Evolutionary conservation across 2,888 invertebrate genomes (phyloP).

Genomic region (Pantelozetes paolii): DNA sequence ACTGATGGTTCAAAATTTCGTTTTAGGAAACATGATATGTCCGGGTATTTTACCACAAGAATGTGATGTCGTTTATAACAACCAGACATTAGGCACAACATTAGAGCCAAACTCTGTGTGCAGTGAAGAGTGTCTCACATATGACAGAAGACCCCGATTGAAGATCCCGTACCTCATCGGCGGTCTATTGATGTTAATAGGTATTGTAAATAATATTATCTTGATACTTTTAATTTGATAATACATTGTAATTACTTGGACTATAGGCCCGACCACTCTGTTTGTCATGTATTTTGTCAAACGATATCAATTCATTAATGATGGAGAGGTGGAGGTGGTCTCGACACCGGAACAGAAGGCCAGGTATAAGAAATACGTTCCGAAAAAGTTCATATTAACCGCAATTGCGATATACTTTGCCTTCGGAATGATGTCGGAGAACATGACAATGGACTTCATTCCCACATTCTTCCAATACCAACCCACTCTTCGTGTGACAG

Average conservation of each 20-base stretch:
- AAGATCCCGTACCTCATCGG: neutral
- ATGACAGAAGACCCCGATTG: neutral
- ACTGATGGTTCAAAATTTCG: conserved; percentile 26
- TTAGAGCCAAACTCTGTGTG: neutral
- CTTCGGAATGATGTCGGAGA: conserved; percentile 19
- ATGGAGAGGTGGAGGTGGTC: neutral
- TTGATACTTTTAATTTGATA: neutral
- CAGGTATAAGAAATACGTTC: neutral
- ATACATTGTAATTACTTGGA: too few species aligned
- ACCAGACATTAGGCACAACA: neutral
- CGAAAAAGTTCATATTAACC: neutral
- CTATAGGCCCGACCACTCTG: neutral
- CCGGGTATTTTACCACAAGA: neutral
- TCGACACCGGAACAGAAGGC: neutral
- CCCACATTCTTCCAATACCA: conserved; percentile 29
- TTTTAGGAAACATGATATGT: conserved; percentile 24
- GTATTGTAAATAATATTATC: neutral
- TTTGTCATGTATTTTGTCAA: neutral
- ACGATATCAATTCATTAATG: neutral
- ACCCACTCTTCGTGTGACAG: neutral
- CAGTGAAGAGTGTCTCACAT: neutral
- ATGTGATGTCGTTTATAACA: neutral
- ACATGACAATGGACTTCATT: conserved; percentile 19
- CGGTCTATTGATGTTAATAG: neutral
- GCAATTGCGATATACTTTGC: neutral